Percentiles rank a stretch among this genome's conserved stretches.
Evolutionary conservation across 2,113 vertebrate species (phyloP).

Genomic region (Anolis sagrei): DNA sequence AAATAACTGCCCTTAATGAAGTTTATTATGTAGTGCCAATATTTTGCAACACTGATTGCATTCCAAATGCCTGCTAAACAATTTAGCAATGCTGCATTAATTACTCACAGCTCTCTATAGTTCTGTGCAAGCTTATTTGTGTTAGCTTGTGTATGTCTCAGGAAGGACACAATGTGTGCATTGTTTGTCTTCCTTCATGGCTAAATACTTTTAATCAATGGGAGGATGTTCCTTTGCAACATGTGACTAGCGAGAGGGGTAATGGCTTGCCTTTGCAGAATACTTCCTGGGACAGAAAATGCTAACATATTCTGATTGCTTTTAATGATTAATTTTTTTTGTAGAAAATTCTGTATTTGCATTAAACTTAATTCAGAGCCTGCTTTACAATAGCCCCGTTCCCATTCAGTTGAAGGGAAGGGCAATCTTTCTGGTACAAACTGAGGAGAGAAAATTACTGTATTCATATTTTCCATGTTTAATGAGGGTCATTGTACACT

Average conservation of each 20-base stretch:
- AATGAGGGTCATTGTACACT: too few relatives aligned
- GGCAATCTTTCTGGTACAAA: neutral
- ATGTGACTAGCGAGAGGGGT: conserved; percentile 48
- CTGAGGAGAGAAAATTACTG: neutral
- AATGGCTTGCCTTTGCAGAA: conserved; percentile 31
- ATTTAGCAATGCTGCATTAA: conserved; percentile 12
- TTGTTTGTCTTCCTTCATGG: conserved; percentile 45
- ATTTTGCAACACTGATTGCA: conserved; percentile 40
- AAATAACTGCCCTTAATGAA: neutral
- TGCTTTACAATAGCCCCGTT: neutral
- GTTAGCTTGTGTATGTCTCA: conserved; percentile 25
- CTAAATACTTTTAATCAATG: conserved; percentile 34
- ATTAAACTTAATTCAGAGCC: neutral
- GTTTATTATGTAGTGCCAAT: conserved; percentile 3
- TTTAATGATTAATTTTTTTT: neutral
- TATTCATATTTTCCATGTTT: neutral
- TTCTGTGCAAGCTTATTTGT: conserved; percentile 21
- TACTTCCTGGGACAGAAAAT: neutral
- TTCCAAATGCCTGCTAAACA: conserved; percentile 35
- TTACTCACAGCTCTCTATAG: conserved; percentile 24
- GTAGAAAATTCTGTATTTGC: neutral
- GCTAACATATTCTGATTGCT: neutral
- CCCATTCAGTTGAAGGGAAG: neutral
- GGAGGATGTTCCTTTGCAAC: conserved; percentile 27
- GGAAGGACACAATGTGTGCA: conserved; percentile 43